These are phyloP conservation scores for Macrochelys suwanniensis DNA, from an alignment of 2,797 vertebrate genomes.

Conservation along the genomic window DNA sequence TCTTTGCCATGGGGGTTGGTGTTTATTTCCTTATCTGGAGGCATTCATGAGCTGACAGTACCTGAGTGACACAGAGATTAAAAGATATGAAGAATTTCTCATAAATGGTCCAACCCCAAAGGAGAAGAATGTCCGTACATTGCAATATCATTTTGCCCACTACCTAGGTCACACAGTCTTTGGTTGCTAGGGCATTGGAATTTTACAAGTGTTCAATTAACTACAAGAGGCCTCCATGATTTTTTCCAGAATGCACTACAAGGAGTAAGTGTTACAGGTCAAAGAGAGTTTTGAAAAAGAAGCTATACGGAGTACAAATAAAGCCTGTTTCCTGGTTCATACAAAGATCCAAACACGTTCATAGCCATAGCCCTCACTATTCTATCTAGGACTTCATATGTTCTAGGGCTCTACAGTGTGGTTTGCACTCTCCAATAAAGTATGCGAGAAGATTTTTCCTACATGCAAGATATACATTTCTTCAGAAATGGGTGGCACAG, in stretches of 20 bases:
- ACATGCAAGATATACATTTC: neutral
- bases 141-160: neutral
- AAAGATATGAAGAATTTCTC: neutral
- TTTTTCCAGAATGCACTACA: neutral
- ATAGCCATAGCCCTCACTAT: neutral
- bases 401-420: neutral
- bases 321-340: neutral
- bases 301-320: neutral
- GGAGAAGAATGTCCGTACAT: neutral
- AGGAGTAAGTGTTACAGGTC: neutral
- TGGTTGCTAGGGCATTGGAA: neutral
- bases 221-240: neutral
- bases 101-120: neutral
- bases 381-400: neutral
- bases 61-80: neutral
- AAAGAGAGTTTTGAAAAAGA: neutral
- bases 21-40: neutral
- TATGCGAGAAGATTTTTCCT: neutral
- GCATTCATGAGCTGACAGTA: neutral
- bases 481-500: neutral
- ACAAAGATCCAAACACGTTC: neutral
- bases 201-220: neutral
- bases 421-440: neutral
- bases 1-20: neutral
- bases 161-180: neutral